Base-by-base conservation (phyloP, 2,888 invertebrate species). In the Thera obeliscata region DNA sequence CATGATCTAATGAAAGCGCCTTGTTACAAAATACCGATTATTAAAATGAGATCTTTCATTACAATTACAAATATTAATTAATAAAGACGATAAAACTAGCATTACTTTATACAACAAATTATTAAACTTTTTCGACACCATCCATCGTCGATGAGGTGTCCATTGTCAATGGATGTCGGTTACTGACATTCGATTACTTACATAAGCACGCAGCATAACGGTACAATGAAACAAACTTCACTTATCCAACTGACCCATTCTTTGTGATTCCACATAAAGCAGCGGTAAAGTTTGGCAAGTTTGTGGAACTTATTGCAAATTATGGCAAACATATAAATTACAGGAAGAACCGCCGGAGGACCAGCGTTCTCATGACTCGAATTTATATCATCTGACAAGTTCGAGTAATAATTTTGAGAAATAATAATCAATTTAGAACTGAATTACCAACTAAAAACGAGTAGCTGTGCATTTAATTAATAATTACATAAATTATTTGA, bases 11-110 rank as follows among this genome's bases (percentile, higher is more conserved):
- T 92, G 93, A 93, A 90, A 93, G 92, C 93, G 93, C 93, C 93
- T 93, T 93, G 93, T 93, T 93, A 93, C 89, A 91, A 92, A 93
- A 93, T 93, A 93, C 93, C 93, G 93, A 93, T 93, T 93, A 93
- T 92, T 93, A 91, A 93, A 93, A 93, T 93, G 93, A 93, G 93
- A 93, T 93, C 93, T 93, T 93, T 93, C 92, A 93, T 93, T 93
- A 93, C 88, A 93, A 91, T 91, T 93, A 93, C 90, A 88, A 91
- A 92, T 91, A 91, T 91, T 91, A 88, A 91, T 89, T 69, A 91
- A 75, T 89, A 91, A 88, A 92, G 89, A 90, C 88, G 87, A 89
- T 93, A 90, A 89, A 92, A 89, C 91, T 93, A 93, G 86, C 88
- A 88, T 91, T 93, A 93, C 90, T 91, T 89, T 89, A 90, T 87